phyloP scores from a whole-genome alignment of 2,888 invertebrate genomes.

The Meta bourneti region DNA sequence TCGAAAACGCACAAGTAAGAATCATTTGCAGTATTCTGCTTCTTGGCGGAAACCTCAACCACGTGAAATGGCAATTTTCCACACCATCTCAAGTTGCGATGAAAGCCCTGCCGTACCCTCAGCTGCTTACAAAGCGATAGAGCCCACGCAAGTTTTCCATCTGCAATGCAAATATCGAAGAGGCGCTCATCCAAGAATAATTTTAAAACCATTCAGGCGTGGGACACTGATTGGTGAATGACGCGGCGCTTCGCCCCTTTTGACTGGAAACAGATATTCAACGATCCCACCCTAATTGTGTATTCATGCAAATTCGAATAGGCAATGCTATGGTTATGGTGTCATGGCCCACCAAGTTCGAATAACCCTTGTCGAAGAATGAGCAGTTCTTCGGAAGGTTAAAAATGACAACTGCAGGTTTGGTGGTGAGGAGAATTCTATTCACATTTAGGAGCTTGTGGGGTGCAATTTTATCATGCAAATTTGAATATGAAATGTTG shows the following conservation, averaged over 20 bases:
- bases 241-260: not conserved
- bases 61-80: too few relatives aligned
- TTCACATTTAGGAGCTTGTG: too few relatives aligned
- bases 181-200: not conserved
- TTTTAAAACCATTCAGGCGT: not conserved
- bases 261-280: not conserved
- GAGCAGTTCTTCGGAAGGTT: not conserved
- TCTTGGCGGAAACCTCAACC: too few relatives aligned
- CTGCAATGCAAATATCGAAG: not conserved
- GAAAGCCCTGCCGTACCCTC: not conserved
- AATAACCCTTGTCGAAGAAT: not conserved
- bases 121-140: not conserved
- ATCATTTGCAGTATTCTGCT: too few relatives aligned
- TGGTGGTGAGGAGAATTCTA: too few relatives aligned
- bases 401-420: not conserved
- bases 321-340: too few relatives aligned
- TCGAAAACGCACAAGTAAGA: too few relatives aligned
- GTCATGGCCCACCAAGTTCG: not conserved
- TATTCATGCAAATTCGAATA: not conserved
- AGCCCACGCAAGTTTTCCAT: not conserved
- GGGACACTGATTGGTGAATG: not conserved
- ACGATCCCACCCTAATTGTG: not conserved
- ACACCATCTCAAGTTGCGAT: too few relatives aligned
- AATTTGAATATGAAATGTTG: not conserved
- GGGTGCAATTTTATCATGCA: not conserved